Conservation (phyloP, 2,113 vertebrate genomes). For the Dissostichus mawsoni region DNA sequence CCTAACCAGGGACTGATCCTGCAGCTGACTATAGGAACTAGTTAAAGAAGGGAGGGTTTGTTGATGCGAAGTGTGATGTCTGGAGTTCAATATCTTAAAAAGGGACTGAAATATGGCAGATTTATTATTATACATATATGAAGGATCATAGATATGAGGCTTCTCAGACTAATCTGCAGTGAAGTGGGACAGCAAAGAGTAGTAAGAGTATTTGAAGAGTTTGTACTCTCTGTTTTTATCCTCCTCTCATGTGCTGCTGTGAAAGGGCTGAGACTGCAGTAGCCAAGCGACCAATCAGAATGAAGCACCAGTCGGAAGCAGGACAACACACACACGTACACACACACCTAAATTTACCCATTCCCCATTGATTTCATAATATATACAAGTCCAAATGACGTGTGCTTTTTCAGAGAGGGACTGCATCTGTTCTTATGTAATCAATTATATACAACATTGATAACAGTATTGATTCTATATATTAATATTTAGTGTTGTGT, state of each 20-base stretch:
- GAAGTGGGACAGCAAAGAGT: not conserved
- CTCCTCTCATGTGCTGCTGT: slow-evolving; percentile 59
- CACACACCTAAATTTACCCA: slow-evolving; percentile 16
- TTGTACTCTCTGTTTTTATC: slow-evolving; percentile 38
- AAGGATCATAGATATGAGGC: not conserved
- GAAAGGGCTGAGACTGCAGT: slow-evolving; percentile 76
- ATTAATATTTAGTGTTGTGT: not conserved
- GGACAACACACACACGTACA: slow-evolving; percentile 30
- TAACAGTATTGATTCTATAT: not conserved
- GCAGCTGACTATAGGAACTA: slow-evolving; percentile 15
- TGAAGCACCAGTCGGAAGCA: slow-evolving; percentile 52
- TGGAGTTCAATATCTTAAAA: slow-evolving; percentile 11
- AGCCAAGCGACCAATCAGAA: slow-evolving; percentile 73
- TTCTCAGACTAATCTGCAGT: not conserved
- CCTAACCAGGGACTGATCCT: slow-evolving; percentile 1
- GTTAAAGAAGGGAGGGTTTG: slow-evolving; percentile 8
- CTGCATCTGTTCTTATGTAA: not conserved
- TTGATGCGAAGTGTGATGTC: slow-evolving; percentile 25
- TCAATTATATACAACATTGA: not conserved
- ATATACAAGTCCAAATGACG: not conserved
- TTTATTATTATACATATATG: not conserved
- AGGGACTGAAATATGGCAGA: not conserved
- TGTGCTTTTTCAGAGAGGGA: not conserved
- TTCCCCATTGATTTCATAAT: slow-evolving; percentile 24
- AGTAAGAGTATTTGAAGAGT: slow-evolving; percentile 28